Evolutionary conservation across 1,140 invertebrate species (phyloP), one percentile per base, ranked within the genome.

Genomic region (Trichomalopsis sarcophagae): DNA sequence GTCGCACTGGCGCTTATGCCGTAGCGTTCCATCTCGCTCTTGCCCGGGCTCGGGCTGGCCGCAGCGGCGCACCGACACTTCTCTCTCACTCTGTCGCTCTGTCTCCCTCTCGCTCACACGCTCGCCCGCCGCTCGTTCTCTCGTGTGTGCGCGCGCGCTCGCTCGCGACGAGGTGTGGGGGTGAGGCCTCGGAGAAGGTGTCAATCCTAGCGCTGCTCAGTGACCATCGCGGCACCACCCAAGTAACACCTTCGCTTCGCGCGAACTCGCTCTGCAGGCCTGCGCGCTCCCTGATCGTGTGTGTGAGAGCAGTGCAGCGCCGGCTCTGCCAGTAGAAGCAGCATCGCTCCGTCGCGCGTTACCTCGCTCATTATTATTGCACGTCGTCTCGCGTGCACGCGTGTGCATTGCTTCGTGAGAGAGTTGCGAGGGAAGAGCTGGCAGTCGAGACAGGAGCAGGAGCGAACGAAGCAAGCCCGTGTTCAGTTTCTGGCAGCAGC

Each of bases 191-290:
- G 90, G 92, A 92, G 92, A 91, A 93, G 92, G 92, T 93, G 92
- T 93, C 92, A 93, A 93, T 93, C 92, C 92, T 93, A 91, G 92
- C 92, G 92, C 92, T 93, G 92, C 92, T 93, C 92, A 93, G 92
- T 93, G 92, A 93, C 92, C 92, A 93, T 93, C 92, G 92, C 92
- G 92, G 92, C 92, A 92, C 92, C 92, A 93, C 92, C 92, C 92
- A 93, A 93, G 92, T 93, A 93, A 93, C 92, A 93, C 92, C 92
- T 93, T 92, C 89, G 91, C 88, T 87, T 88, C 87, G 88, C 87
- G 82, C 84, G 73, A 55, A 66, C 76, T 14, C 74, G 75, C 40
- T 27, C 30, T n/a, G 75, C 73, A 13, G 73, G n/a, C 77, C 71
- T 50, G 50, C 75, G 50, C 66, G 30, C 82, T 83, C 14, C 27